Conservation (phyloP, 1,140 invertebrate genomes). For the Drosophila simulans region DNA sequence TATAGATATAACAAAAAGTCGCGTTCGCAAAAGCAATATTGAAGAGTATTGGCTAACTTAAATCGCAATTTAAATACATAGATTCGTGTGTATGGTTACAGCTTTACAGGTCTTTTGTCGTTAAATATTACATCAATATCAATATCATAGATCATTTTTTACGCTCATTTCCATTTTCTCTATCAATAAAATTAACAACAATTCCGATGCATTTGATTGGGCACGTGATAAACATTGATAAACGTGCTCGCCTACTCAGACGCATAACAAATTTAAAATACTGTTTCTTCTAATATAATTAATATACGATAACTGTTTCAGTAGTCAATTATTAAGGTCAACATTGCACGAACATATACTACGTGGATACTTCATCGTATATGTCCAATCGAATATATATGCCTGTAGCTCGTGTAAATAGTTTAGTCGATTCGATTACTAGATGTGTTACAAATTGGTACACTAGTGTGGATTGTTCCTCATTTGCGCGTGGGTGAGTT, state of each 20-base stretch:
- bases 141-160: slow-evolving; percentile 43
- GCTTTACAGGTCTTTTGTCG: slow-evolving; percentile 73
- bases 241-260: slow-evolving; percentile 54
- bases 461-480: slow-evolving; percentile 60
- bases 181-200: slow-evolving; percentile 79
- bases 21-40: slow-evolving; percentile 32
- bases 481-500: slow-evolving; percentile 49
- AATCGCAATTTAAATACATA: slow-evolving; percentile 70
- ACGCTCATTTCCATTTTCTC: slow-evolving; percentile 24
- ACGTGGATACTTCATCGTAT: slow-evolving; percentile 9
- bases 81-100: slow-evolving; percentile 43
- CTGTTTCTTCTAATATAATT: slow-evolving; percentile 61
- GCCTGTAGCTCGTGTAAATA: slow-evolving; percentile 35
- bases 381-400: slow-evolving; percentile 23
- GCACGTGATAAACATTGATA: slow-evolving; percentile 66
- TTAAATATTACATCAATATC: slow-evolving; percentile 41
- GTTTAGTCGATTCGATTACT: slow-evolving; percentile 47
- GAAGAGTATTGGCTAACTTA: slow-evolving; percentile 67
- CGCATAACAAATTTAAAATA: slow-evolving; percentile 75
- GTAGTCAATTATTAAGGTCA: slow-evolving; percentile 69
- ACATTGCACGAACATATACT: slow-evolving; percentile 50
- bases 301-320: slow-evolving; percentile 63
- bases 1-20: slow-evolving; percentile 57
- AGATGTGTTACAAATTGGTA: slow-evolving; percentile 60
- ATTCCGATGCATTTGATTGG: slow-evolving; percentile 65